phyloP scores from a whole-genome alignment of 1,140 invertebrate species.

The Lepidurus packardi region DNA sequence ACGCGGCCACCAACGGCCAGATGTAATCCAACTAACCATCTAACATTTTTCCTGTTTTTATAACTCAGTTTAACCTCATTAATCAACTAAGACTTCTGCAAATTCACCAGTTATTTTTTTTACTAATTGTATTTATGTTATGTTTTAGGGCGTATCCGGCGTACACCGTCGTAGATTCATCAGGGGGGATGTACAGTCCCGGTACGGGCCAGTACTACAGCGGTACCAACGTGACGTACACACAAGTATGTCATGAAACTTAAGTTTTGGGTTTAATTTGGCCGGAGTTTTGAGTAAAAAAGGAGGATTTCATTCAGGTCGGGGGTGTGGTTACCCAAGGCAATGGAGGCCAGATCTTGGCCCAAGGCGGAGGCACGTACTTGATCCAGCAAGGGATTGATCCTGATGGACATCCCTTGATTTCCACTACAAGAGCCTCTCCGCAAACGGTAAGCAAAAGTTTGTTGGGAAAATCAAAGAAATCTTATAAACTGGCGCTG shows the following conservation, averaged over 20 bases:
- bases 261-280: neutral
- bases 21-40: slow-evolving; percentile 48
- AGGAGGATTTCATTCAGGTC: slow-evolving; percentile 23
- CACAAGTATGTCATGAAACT: slow-evolving; percentile 44
- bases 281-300: neutral
- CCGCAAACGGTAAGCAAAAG: slow-evolving; percentile 60
- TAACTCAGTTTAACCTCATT: slow-evolving; percentile 4
- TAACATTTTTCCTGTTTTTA: slow-evolving; percentile 25
- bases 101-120: neutral
- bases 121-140: neutral
- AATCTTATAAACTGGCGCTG: neutral
- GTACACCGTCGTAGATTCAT: slow-evolving; percentile 65
- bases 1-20: slow-evolving; percentile 61
- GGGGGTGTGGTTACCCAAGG: slow-evolving; percentile 34
- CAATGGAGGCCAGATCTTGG: slow-evolving; percentile 46
- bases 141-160: slow-evolving; percentile 71
- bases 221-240: slow-evolving; percentile 48
- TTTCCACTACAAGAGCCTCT: slow-evolving; percentile 60
- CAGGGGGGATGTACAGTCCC: slow-evolving; percentile 61
- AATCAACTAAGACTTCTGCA: neutral
- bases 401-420: slow-evolving; percentile 47
- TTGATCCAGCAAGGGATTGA: slow-evolving; percentile 61
- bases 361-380: slow-evolving; percentile 52
- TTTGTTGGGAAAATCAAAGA: neutral
- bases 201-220: slow-evolving; percentile 56